Percentiles rank a stretch among this genome's conserved stretches.
Conservation (phyloP, 2,113 vertebrate species). For the Pachyramphus minor region DNA sequence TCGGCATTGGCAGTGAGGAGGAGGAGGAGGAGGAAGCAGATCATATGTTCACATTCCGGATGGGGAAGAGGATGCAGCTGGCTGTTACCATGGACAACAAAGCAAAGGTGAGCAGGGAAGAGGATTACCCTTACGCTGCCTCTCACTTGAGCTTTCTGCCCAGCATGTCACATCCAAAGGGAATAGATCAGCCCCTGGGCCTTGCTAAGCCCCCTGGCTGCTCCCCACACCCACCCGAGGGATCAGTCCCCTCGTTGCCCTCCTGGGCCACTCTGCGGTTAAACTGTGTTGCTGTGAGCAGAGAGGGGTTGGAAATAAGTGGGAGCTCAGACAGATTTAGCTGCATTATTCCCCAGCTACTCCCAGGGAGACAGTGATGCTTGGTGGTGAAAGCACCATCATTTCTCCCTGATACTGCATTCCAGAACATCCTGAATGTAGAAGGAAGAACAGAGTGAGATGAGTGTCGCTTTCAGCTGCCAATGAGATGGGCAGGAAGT, state of each 20-base stretch:
- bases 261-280: not conserved
- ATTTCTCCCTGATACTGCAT: not conserved
- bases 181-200: not conserved
- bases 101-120: constrained; percentile 79
- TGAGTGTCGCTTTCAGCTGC: not conserved
- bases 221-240: not conserved
- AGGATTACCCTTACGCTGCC: not conserved
- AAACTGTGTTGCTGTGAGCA: not conserved
- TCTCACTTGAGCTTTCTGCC: not conserved
- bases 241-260: not conserved
- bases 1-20: constrained; percentile 49
- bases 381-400: not conserved
- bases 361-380: not conserved
- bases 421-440: not conserved
- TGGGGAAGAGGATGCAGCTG: constrained; percentile 87
- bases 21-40: constrained; percentile 63
- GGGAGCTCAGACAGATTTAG: not conserved
- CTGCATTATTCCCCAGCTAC: not conserved
- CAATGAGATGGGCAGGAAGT: not conserved
- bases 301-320: not conserved
- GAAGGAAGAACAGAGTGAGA: not conserved
- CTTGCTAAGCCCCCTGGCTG: not conserved
- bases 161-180: rapidly evolving
- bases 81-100: constrained; percentile 89
- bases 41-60: constrained; percentile 69